Evolutionary conservation across 2,888 invertebrate genomes (phyloP), one percentile per base, ranked within the genome.

Genomic region (Acleris literana): DNA sequence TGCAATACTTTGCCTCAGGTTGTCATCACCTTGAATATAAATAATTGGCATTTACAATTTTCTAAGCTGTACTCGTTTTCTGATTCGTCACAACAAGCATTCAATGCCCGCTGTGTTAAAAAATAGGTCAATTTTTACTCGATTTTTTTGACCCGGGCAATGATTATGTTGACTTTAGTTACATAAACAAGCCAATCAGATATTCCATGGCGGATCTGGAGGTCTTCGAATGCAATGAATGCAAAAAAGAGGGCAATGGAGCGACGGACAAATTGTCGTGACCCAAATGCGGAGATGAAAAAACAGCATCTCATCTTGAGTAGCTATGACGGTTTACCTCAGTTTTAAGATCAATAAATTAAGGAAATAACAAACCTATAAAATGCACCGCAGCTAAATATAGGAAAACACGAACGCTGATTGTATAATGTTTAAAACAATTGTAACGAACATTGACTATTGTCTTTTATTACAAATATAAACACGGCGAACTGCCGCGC

Each of bases 191-290:
- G 3, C 2, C 43, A 5, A 22, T 43, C 20, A 43, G 16, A 55
- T 20, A 43, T 55, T 43, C 43, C 7, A 55, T 54, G 18, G 39
- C 22, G 22, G 43, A 39, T 20, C 20, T 39, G 20, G 3, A 39
- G 54, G 33, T 17, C 33, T 33, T 43, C 16, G 6, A 1, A 20
- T 43, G 9, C 55, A 20, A 20, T 55, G 55, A 55, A 25, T 54
- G 54, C 29, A 54, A 55, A 55, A 54, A 55, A 43, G 54, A 54
- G 54, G 43, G 43, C 55, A 39, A 55, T n/a, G 13, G 55, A 55
- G 55, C 55, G 46, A 55, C 55, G 39, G 43, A 55, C 43, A 18
- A 43, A 43, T 55, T 43, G 33, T 20, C 55, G 7, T 22, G 43
- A 55, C 55, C 43, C 43, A 43, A 43, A 55, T 43, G 20, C 39